Evolutionary conservation across 2,888 invertebrate species (phyloP).

Genomic region (Acrocyrtus sp.): DNA sequence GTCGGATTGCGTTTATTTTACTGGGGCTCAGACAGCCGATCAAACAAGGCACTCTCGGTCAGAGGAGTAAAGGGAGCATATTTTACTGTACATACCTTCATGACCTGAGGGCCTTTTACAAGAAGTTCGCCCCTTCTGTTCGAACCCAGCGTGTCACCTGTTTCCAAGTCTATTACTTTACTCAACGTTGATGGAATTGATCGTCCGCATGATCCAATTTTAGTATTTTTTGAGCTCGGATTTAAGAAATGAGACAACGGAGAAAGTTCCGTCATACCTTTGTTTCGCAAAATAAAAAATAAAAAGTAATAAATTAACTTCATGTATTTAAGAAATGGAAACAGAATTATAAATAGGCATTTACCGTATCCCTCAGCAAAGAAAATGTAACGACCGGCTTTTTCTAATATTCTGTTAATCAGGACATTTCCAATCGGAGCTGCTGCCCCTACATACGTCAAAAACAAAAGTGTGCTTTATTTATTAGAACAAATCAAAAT

Average conservation of each 20-base stretch:
- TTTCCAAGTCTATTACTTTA: conserved; percentile 72
- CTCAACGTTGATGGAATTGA: conserved; percentile 76
- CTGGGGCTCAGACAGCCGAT: too few relatives aligned
- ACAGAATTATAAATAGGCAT: neutral
- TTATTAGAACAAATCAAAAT: neutral
- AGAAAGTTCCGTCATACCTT: conserved; percentile 72
- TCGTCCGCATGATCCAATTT: conserved; percentile 77
- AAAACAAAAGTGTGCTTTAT: neutral
- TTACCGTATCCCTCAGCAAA: conserved; percentile 63
- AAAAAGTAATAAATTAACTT: conserved; percentile 2
- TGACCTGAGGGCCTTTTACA: conserved; percentile 80
- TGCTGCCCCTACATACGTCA: conserved; percentile 43
- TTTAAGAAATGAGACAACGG: conserved; percentile 69
- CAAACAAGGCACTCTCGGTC: too few relatives aligned
- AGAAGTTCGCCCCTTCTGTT: conserved; percentile 78
- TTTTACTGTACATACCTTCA: too few relatives aligned
- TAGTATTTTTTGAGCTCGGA: conserved; percentile 66
- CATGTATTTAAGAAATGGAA: neutral
- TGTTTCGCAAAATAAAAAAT: conserved; percentile 64
- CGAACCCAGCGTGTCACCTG: conserved; percentile 71
- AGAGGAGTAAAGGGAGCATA: too few relatives aligned
- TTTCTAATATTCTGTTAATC: conserved; percentile 59
- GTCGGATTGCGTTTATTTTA: too few relatives aligned
- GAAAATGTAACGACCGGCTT: conserved; percentile 56
- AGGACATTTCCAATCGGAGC: conserved; percentile 59